phyloP scores from a whole-genome alignment of 1,140 invertebrate genomes.

The Eriocheir sinensis region DNA sequence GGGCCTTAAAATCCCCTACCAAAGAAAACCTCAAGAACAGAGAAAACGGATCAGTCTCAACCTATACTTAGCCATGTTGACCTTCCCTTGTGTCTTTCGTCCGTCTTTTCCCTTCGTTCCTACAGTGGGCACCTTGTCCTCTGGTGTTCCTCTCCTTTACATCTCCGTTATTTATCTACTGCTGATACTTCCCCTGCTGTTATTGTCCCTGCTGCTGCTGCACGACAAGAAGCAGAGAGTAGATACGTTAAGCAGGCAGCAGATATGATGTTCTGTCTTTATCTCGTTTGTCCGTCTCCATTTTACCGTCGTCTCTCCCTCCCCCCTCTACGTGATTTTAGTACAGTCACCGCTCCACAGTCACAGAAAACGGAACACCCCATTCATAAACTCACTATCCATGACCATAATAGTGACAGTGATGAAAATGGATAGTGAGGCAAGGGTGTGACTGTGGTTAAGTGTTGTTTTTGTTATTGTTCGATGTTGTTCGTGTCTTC shows the following conservation, averaged over 20 bases:
- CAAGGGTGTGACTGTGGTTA: background rate
- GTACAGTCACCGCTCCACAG: too few species aligned
- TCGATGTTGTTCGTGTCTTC: background rate
- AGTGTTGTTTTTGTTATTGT: background rate
- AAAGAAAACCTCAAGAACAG: too few species aligned
- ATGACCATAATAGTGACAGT: too few species aligned
- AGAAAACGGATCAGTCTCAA: too few species aligned
- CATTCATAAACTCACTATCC: too few species aligned
- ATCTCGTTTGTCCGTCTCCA: background rate
- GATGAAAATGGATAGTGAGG: background rate
- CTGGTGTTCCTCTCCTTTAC: background rate
- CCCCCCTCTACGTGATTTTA: too few species aligned
- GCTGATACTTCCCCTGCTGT: background rate
- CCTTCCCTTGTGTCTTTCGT: too few species aligned
- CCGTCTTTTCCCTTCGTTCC: too few species aligned
- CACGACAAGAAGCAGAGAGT: background rate
- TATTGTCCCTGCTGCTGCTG: background rate
- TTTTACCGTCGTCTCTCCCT: background rate
- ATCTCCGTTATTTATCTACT: background rate
- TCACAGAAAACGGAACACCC: too few species aligned
- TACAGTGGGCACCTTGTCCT: too few species aligned
- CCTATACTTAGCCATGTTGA: too few species aligned
- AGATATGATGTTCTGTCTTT: background rate
- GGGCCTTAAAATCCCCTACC: too few species aligned
- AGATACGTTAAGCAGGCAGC: conserved; percentile 36